Conservation (phyloP, 2,113 vertebrate species). For the Pomatostomus ruficeps region DNA sequence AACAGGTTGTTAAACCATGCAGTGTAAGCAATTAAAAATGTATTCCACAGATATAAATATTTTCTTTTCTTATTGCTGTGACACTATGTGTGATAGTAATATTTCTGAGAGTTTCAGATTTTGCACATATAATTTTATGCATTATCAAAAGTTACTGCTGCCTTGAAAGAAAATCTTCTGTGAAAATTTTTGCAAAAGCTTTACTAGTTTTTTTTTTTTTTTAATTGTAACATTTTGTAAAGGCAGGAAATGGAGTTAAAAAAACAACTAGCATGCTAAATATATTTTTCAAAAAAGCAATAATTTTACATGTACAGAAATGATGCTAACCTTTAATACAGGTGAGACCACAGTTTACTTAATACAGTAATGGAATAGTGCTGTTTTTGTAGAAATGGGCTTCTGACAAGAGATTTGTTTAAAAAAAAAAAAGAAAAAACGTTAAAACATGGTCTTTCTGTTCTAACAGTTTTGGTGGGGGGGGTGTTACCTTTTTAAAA, state of each 20-base stretch:
- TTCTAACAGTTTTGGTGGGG: constrained; percentile 64
- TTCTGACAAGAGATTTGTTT: constrained; percentile 76
- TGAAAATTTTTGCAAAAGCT: constrained; percentile 82
- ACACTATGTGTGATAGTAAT: constrained; percentile 74
- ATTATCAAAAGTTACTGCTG: constrained; percentile 82
- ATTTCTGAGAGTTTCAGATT: constrained; percentile 74
- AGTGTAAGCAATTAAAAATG: constrained; percentile 63
- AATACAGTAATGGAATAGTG: constrained; percentile 63
- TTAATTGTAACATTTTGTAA: constrained; percentile 82
- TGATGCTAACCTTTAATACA: constrained; percentile 79
- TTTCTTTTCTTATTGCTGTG: constrained; percentile 70
- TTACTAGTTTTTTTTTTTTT: constrained; percentile 72
- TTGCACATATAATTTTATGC: constrained; percentile 86
- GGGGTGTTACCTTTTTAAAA: neutral
- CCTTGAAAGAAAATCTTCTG: constrained; percentile 83
- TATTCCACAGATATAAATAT: constrained; percentile 71
- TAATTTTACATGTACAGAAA: constrained; percentile 85
- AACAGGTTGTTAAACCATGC: constrained; percentile 73
- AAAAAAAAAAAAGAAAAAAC: constrained; percentile 57
- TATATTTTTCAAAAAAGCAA: constrained; percentile 86
- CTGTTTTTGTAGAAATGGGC: constrained; percentile 73
- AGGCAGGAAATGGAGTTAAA: constrained; percentile 75
- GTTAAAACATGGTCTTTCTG: constrained; percentile 69
- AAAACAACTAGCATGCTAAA: constrained; percentile 76
- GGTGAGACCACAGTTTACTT: constrained; percentile 76